Evolutionary conservation across 2,113 vertebrate species (phyloP).

Genomic region (Cyprinus carpio): DNA sequence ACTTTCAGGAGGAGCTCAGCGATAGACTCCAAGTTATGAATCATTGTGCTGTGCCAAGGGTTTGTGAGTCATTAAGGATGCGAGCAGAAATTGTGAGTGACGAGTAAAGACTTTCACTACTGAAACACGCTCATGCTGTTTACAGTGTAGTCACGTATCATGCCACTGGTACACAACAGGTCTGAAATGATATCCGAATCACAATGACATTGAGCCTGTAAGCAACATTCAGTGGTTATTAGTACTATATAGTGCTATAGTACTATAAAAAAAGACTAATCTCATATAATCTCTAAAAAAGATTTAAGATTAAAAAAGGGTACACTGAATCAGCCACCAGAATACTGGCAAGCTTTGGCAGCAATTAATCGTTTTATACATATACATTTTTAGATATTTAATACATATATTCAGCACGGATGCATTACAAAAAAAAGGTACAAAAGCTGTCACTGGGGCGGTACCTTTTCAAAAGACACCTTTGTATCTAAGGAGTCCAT

Average conservation of each 20-base stretch:
- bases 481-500: too few relatives aligned
- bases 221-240: not conserved
- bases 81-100: constrained; percentile 1
- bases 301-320: not conserved
- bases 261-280: not conserved
- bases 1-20: constrained; percentile 29
- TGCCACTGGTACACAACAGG: not conserved
- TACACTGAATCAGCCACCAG: not conserved
- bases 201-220: not conserved
- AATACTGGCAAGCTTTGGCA: not conserved
- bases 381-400: too few relatives aligned
- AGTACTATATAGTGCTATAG: not conserved
- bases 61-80: not conserved
- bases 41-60: not conserved
- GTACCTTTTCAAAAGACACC: too few relatives aligned
- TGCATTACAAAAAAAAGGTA: too few relatives aligned
- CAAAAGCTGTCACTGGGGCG: too few relatives aligned
- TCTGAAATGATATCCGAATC: not conserved
- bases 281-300: not conserved
- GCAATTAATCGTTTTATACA: too few relatives aligned
- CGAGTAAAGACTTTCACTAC: not conserved
- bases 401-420: too few relatives aligned
- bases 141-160: not conserved
- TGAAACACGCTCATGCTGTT: not conserved
- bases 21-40: constrained; percentile 10